Percentiles rank a stretch among this genome's conserved stretches.
Conservation (phyloP, 2,888 invertebrate species). For the Oscheius myriophilus region DNA sequence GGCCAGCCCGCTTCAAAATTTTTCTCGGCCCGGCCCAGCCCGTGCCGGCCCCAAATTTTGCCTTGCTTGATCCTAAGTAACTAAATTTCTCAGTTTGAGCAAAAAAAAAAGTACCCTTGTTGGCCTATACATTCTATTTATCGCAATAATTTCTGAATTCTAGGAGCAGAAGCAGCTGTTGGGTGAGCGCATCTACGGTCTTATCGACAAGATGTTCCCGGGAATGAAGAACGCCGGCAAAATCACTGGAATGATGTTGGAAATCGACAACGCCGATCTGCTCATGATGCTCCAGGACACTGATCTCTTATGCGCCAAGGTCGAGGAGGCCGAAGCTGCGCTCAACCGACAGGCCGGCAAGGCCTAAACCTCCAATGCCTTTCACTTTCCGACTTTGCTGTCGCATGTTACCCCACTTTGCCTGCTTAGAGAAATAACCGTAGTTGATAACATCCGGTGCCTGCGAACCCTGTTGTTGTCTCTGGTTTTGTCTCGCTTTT, state of each 20-base stretch:
- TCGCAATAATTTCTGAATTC: background rate
- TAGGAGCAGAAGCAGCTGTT: slow-evolving; percentile 97
- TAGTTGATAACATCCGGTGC: slow-evolving; percentile 21
- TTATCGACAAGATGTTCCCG: slow-evolving; percentile 71
- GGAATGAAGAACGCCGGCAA: slow-evolving; percentile 56
- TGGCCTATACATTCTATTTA: too few relatives aligned
- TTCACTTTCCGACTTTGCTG: slow-evolving; percentile 24
- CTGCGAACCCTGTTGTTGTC: slow-evolving; percentile 12
- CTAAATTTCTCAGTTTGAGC: too few relatives aligned
- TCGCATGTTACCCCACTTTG: slow-evolving; percentile 9
- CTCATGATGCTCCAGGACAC: slow-evolving; percentile 63
- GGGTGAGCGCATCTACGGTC: slow-evolving; percentile 95
- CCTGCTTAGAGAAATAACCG: slow-evolving; percentile 9
- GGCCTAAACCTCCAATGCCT: slow-evolving; percentile 20
- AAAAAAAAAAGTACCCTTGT: too few relatives aligned
- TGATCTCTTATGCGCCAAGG: slow-evolving; percentile 58
- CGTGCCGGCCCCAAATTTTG: too few relatives aligned
- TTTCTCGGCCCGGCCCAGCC: too few relatives aligned
- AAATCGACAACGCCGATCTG: slow-evolving; percentile 63
- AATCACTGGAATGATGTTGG: slow-evolving; percentile 67
- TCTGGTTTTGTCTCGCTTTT: background rate
- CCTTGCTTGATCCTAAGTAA: too few relatives aligned
- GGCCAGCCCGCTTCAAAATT: too few relatives aligned
- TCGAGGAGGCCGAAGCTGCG: slow-evolving; percentile 31
- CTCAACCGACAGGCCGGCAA: slow-evolving; percentile 26